Conservation (phyloP, 2,797 vertebrate genomes). For the Yasuhikotakia modesta region DNA sequence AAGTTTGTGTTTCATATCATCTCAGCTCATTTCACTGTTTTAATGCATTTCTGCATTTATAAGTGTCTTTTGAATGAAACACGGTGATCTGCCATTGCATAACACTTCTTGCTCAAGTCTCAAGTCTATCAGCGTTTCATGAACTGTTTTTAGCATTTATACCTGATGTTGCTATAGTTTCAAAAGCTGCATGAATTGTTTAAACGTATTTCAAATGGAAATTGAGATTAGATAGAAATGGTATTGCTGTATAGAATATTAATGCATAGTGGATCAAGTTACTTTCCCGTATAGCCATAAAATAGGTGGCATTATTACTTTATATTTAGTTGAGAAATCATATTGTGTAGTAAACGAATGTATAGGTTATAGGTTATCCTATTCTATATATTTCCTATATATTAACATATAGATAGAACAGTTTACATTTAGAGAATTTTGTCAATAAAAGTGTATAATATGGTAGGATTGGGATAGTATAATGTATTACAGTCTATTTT, state of each 20-base stretch:
- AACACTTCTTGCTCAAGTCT: background rate
- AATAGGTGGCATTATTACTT: no score
- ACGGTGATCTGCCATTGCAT: background rate
- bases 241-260: no score
- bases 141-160: background rate
- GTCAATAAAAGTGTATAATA: background rate
- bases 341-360: no score
- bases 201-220: background rate
- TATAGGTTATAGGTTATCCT: no score
- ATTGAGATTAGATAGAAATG: background rate
- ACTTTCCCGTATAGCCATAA: no score
- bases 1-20: constrained; percentile 56
- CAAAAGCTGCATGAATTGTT: background rate
- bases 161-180: background rate
- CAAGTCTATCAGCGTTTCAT: background rate
- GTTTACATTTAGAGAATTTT: no score
- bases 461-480: no score
- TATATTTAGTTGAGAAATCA: no score
- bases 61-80: background rate
- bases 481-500: background rate
- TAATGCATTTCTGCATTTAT: background rate
- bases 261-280: no score
- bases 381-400: no score
- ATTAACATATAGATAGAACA: no score
- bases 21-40: no score